Base-by-base conservation (phyloP, 2,113 vertebrate species). In the Probosciger aterrimus region DNA sequence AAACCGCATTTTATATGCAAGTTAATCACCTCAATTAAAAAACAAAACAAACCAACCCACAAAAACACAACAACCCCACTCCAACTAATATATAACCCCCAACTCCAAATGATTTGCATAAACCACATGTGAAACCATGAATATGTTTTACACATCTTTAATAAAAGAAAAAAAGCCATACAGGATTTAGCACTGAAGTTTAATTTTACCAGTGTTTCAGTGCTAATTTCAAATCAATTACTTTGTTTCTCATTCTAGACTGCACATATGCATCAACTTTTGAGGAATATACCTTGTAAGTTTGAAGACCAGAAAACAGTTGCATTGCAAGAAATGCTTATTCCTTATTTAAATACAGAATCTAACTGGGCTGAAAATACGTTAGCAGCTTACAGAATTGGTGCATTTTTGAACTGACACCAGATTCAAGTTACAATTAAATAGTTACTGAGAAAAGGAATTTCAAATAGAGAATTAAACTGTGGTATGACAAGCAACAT, bases 11-110 rank as follows among this genome's bases (percentile, higher is more conserved):
- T 50, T 65, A 50, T 8, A 43, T 9, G 8, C 24, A 70, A 67
- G 6, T 76, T 79, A 49, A 79, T 37, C 24, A 44, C 7, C 24
- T 14, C 15, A 24, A 35, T 35, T 35, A 41, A 62, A 80, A 82
- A 30, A 25, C 1, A 59, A 59, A 59, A 59, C 33, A n/a, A n/a
- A n/a, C 13, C 55, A 59, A 59, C 55, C 33, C 55, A 59, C 55
- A 59, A 23, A 57, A 23, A 7, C 33, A 35, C 33, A 59, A 35
- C 20, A 9, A n/a, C 0, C 11, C 18, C 22, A n/a, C 1, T 6
- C 10, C 5, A 57, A 9, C 7, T 46, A 35, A 57, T 12, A 70
- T 0, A 50, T 7, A 75, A 71, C 5, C 10, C 23, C 17, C 25
- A 75, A 30, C 4, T 77, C 30, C 22, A 63, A 79, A 49, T 11